Conservation (phyloP, 2,888 invertebrate genomes). For the Nemotelus nigrinus region DNA sequence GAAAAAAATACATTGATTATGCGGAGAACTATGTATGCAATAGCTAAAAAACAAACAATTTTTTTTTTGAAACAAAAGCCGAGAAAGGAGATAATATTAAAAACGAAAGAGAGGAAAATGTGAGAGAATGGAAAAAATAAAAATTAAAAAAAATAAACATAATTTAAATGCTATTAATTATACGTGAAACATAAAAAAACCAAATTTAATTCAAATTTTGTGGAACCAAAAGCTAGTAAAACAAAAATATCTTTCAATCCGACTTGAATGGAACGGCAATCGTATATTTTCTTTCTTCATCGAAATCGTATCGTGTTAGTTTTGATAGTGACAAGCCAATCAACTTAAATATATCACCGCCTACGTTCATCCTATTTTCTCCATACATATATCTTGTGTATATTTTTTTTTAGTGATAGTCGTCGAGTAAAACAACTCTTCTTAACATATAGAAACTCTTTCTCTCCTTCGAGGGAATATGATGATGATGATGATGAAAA, state of each 20-base stretch:
- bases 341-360: neutral
- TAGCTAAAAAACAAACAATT: constrained; percentile 15
- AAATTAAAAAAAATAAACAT: constrained; percentile 34
- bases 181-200: constrained; percentile 21
- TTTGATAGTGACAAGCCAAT: no score
- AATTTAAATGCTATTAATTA: constrained; percentile 39
- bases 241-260: neutral
- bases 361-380: neutral
- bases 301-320: no score
- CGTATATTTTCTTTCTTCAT: no score
- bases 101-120: constrained; percentile 33
- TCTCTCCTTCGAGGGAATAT: neutral
- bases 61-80: neutral
- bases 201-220: constrained; percentile 13
- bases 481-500: constrained; percentile 7
- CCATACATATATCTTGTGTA: neutral
- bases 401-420: no score
- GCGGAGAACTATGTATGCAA: constrained; percentile 27
- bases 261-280: no score
- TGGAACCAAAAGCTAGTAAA: neutral
- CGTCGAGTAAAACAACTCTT: neutral
- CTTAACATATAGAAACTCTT: neutral
- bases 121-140: constrained; percentile 39
- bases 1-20: no score
- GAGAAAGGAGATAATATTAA: constrained; percentile 13